phyloP scores from a whole-genome alignment of 2,113 vertebrate genomes.

The Ciconia boyciana region DNA sequence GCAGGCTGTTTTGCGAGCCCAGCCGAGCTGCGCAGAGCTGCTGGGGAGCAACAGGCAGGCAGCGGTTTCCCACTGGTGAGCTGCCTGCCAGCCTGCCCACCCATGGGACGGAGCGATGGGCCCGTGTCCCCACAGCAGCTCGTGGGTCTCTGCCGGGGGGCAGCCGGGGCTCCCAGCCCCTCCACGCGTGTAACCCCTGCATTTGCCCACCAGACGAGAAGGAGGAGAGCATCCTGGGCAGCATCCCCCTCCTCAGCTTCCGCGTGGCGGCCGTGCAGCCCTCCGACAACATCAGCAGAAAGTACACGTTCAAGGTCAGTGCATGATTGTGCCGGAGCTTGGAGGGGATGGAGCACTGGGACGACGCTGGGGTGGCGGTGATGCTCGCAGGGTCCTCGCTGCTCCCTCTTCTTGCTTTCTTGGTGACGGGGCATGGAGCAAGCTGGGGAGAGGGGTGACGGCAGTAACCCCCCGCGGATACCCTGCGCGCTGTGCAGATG shows the following conservation, averaged over 20 bases:
- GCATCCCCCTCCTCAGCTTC: slow-evolving; percentile 93
- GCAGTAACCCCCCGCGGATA: background rate
- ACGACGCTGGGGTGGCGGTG: background rate
- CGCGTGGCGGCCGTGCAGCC: slow-evolving; percentile 82
- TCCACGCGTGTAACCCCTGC: background rate
- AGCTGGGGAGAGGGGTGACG: background rate
- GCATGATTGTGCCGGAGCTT: background rate
- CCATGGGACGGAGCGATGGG: background rate
- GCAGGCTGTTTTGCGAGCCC: background rate
- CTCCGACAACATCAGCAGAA: slow-evolving; percentile 91
- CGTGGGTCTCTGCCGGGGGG: background rate
- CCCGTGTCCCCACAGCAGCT: background rate
- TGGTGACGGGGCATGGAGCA: background rate
- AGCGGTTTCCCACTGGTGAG: slow-evolving; percentile 2
- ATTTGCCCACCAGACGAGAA: slow-evolving; percentile 82
- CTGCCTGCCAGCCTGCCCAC: background rate
- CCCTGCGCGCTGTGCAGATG: fast-evolving
- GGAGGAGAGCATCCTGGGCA: slow-evolving; percentile 90
- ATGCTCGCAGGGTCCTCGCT: background rate
- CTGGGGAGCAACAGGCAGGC: background rate
- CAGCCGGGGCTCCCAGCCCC: background rate
- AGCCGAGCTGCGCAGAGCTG: background rate
- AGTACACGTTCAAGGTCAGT: slow-evolving; percentile 95
- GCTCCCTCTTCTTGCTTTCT: background rate
- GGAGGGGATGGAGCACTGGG: background rate